Base-by-base conservation (phyloP, 2,797 vertebrate genomes). In the Hemibagrus guttatus region DNA sequence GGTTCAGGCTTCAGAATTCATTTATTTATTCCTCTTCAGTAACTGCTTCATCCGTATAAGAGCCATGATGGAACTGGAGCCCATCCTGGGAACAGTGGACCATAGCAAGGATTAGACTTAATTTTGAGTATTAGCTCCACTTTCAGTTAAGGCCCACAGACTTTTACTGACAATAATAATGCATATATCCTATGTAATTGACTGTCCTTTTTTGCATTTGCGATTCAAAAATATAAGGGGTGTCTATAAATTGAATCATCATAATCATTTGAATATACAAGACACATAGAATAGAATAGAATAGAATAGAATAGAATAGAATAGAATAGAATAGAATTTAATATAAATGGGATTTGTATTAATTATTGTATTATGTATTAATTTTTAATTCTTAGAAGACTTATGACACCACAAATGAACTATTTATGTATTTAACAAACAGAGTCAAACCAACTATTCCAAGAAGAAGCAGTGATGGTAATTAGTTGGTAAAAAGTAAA, bases 81-180 rank as follows among this genome's bases (percentile, higher is more conserved):
- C 52, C 28, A 76, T 76, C 5, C 9, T 35, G 8, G 54, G 28
- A 23, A 79, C 75, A 6, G 19, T 26, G 23, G 52, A 58, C 56
- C 11, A 39, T 79, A 66, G 59, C 59, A 31, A 59, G 17, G 35
- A 80, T 59, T 81, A 59, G 56, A 61, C 8, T 54, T 26, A 35
- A 39, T 78, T 31, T 76, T 5, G 7, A 76, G 31, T 75, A 75
- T 75, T 63, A 68, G 35, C 66, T 54, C 46, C 35, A 78, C 46
- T n/a, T 39, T 69, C 52, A 31, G 75, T 16, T 39, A 46, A 79
- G 35, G 31, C 74, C 28, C 26, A 85, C 64, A 71, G 12, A 49
- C 66, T 14, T 82, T 82, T 64, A 64, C 56, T n/a, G 35, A 56
- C 16, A 39, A 76, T 78, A 76, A 9, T 71, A 28, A 52, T 74